These are phyloP conservation scores for Holacanthella duospinosa DNA, from an alignment of 2,888 invertebrate genomes.

Conservation along the genomic window DNA sequence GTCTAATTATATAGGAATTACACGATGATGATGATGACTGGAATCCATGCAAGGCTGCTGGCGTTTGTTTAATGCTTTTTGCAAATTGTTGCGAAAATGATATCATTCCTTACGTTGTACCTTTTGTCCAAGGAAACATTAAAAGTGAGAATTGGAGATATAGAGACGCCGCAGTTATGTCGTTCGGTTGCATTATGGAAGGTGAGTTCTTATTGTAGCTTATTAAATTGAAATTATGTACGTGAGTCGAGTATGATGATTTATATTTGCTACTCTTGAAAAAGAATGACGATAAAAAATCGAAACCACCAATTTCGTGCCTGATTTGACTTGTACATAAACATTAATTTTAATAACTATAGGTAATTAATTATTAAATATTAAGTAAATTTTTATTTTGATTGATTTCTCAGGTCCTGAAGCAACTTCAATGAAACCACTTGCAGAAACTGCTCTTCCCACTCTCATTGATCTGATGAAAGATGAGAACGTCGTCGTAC, in stretches of 20 bases:
- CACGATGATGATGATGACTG: conserved; percentile 97
- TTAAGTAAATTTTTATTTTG: not conserved
- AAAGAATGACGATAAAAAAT: conserved; percentile 6
- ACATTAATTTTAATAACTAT: not conserved
- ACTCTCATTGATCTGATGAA: conserved; percentile 90
- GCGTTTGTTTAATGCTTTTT: conserved; percentile 94
- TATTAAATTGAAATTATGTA: not conserved
- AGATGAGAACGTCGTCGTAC: conserved; percentile 83
- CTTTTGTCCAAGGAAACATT: conserved; percentile 92
- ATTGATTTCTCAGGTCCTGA: conserved; percentile 50
- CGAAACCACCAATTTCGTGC: conserved; percentile 17
- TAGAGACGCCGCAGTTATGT: conserved; percentile 96
- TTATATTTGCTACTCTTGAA: conserved; percentile 21
- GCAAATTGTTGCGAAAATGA: conserved; percentile 96
- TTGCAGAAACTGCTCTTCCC: conserved; percentile 94
- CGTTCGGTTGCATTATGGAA: conserved; percentile 59
- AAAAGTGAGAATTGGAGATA: conserved; percentile 82
- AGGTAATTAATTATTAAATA: not conserved
- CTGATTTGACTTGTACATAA: not conserved
- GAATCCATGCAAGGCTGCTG: conserved; percentile 98
- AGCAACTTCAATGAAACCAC: conserved; percentile 69
- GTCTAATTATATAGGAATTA: conserved; percentile 54
- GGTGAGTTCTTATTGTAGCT: conserved; percentile 14
- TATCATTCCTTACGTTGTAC: conserved; percentile 88
- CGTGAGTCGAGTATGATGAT: conserved; percentile 11